These are phyloP conservation scores for Bombus consobrinus DNA, from an alignment of 1,140 invertebrate species.

Conservation along the genomic window DNA sequence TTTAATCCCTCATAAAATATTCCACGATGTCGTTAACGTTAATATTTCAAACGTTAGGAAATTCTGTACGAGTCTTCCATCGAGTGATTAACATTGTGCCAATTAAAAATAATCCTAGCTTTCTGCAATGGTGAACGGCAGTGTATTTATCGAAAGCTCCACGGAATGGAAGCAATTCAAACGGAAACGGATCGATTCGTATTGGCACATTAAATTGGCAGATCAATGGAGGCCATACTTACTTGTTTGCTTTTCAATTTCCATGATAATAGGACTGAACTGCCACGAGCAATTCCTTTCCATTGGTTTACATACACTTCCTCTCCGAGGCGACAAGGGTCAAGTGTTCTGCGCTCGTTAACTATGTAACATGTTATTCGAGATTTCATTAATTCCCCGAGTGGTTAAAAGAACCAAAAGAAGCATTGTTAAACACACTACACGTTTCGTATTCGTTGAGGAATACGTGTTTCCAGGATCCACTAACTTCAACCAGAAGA, in stretches of 20 bases:
- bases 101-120: not conserved
- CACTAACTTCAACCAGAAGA: too few species aligned
- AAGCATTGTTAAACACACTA: not conserved
- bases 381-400: slow-evolving; percentile 14
- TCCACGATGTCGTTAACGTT: too few species aligned
- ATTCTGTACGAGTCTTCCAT: not conserved
- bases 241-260: slow-evolving; percentile 63
- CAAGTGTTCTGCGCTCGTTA: slow-evolving; percentile 24
- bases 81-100: not conserved
- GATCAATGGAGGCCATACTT: slow-evolving; percentile 57
- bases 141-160: not conserved
- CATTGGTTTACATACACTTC: not conserved
- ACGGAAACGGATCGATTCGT: slow-evolving; percentile 32
- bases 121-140: too few species aligned
- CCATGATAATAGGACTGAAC: slow-evolving; percentile 25
- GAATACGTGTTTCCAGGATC: too few species aligned
- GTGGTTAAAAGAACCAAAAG: not conserved
- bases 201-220: slow-evolving; percentile 55
- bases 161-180: slow-evolving; percentile 22
- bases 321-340: not conserved
- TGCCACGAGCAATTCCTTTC: slow-evolving; percentile 14
- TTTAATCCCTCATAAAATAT: too few species aligned
- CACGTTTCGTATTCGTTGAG: too few species aligned
- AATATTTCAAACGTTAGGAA: too few species aligned
- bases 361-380: not conserved